phyloP scores from a whole-genome alignment of 2,888 invertebrate species.

The Pandemis heparana region DNA sequence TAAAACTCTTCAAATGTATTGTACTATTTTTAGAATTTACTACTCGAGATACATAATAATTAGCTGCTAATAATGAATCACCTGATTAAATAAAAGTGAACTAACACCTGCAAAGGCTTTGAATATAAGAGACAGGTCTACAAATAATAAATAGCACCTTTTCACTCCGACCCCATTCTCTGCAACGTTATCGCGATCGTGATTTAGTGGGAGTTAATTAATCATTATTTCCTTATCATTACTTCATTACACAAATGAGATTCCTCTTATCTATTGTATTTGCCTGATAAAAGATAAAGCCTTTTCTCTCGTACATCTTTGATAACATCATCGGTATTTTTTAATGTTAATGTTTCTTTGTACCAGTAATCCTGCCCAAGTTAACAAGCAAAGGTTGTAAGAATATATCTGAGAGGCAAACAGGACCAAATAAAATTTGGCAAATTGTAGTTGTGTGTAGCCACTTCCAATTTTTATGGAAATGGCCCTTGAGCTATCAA shows the following conservation, averaged over 20 bases:
- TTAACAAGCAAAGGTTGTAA: background rate
- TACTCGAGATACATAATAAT: background rate
- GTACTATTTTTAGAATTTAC: background rate
- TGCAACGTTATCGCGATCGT: constrained; percentile 22
- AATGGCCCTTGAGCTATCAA: no score
- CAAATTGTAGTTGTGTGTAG: no score
- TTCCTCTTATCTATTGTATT: constrained; percentile 23
- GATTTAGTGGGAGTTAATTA: constrained; percentile 23
- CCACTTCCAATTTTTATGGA: no score
- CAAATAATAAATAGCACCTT: background rate
- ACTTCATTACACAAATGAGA: constrained; percentile 30
- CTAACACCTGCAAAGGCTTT: background rate
- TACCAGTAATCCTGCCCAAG: background rate
- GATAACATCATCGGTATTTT: background rate
- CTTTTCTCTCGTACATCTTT: background rate
- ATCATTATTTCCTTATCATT: constrained; percentile 25
- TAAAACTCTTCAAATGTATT: no score
- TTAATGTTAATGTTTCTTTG: background rate
- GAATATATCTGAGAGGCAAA: background rate
- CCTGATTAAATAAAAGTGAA: background rate
- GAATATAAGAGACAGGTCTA: background rate
- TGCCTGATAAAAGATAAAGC: constrained; percentile 30
- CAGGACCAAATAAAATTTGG: no score
- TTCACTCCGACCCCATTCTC: background rate
- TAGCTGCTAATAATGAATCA: background rate